Base-by-base conservation (phyloP, 2,113 vertebrate species). In the Chloropsis hardwickii region DNA sequence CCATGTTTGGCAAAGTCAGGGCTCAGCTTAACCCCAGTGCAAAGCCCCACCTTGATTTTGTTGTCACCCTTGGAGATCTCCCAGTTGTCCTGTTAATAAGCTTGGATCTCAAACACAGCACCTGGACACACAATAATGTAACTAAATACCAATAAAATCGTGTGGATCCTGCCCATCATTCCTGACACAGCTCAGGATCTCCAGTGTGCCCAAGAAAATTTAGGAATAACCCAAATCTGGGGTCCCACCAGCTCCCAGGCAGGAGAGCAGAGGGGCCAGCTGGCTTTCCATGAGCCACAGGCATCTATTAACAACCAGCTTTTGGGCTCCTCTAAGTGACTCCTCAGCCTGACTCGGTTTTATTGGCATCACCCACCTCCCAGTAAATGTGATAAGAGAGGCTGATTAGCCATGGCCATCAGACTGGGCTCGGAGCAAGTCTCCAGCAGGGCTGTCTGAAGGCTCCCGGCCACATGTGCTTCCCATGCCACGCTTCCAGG, bases 361-460 rank as follows among this genome's bases (percentile, higher is more conserved):
- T 97, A 97, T 92, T 93, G 94, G 95, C 94, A 95, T 96, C 96
- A 95, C 95, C 92, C 95, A 95, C 88, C 95, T 95, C 93, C 95
- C 94, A 96, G 95, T 97, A 96, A 97, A 96, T 27, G 93, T 69
- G 96, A 97, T 96, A 97, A 97, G 90, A 44, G 87, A 33, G 67
- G 54, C 88, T 96, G 92, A 96, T 97, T 94, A 97, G 90, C 73
- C 12, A 0, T 9, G 12, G 40, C 19, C 9, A 88, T 85, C 92
- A 77, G 92, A 33, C 74, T 13, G 5, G 66, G 79, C 79, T 93
- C 5, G 1, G 35, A 23, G 28, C 21, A 18, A 33, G 92, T 58
- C 94, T 94, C 95, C 56, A 11, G 51, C 67, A 23, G 0, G 0
- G 66, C 89, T 87, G 89, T 79, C 92, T 94, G 88, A 92, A 56